Evolutionary conservation across 2,888 invertebrate species (phyloP), one percentile per base, ranked within the genome.

Genomic region (Anthrax anthrax): DNA sequence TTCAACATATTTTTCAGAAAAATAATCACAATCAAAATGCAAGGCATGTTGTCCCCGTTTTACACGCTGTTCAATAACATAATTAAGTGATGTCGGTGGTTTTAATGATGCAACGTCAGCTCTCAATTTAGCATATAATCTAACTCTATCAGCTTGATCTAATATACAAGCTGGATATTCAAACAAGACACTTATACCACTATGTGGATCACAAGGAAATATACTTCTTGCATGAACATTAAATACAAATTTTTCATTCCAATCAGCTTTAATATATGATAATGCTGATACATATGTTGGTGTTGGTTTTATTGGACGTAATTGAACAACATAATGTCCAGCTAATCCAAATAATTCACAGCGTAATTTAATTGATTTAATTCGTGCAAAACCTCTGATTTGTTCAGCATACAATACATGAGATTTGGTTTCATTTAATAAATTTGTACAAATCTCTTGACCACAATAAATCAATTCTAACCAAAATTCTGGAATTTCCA

Each of bases 141-240:
- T 73, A n/a, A 89, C 81, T 3, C 84, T 71, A 64, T 86, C 86
- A 1, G 82, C 82, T 3, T 76, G 73, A 51, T 81, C 79, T 51
- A 87, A 71, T 52, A 86, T 85, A 58, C 88, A 89, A 43, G 81
- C 76, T 0, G 88, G 88, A 67, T 89, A 89, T 61, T 88, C 82
- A 65, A 87, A 87, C 16, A 88, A 73, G 9, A 85, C 87, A 0
- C 81, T 75, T 14, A 88, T 77, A 1, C 85, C 85, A 1, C 72
- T 70, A 57, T 77, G 76, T 3, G 78, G 80, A 55, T 84, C 85
- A 64, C 88, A 88, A 1, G 87, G 88, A 60, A 86, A 81, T 56
- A 88, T 84, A 50, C 85, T 86, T 23, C 81, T 76, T 0, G 85
- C 85, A 63, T 84, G 84, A 3, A 88, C 86, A 69, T 87, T 87